Evolutionary conservation across 2,113 vertebrate genomes (phyloP).

Genomic region (Tenrec ecaudatus): DNA sequence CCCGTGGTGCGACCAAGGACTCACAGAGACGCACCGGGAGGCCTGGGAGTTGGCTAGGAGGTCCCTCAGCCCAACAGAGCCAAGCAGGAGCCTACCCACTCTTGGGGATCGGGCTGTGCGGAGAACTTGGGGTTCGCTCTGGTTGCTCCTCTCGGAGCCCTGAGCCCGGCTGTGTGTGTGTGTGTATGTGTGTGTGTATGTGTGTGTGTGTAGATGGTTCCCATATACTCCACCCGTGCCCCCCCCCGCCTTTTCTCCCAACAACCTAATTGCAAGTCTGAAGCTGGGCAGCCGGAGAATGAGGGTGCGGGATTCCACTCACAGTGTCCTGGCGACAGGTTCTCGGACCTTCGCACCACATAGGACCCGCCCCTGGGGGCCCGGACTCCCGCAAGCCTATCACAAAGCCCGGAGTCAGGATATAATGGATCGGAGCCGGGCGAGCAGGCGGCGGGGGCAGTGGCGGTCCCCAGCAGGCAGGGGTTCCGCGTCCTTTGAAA

Average conservation of each 20-base stretch:
- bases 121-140: no score
- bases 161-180: no score
- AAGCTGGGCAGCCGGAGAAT: neutral
- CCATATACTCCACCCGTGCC: no score
- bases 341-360: neutral
- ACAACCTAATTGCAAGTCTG: neutral
- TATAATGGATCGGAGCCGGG: neutral
- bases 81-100: no score
- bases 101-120: no score
- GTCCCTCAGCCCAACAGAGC: neutral
- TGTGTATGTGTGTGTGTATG: no score
- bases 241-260: neutral
- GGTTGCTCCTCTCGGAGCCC: no score
- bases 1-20: no score
- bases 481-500: slow-evolving; percentile 46
- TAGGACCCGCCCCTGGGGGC: neutral
- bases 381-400: neutral
- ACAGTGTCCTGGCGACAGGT: neutral
- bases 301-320: neutral
- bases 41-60: neutral
- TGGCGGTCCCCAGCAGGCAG: neutral
- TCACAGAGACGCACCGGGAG: no score
- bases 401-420: slow-evolving; percentile 28
- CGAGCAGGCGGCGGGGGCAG: neutral
- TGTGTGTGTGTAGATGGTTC: neutral